These are phyloP conservation scores for Limnephilus auricula DNA, from an alignment of 2,888 invertebrate genomes.

Conservation along the genomic window DNA sequence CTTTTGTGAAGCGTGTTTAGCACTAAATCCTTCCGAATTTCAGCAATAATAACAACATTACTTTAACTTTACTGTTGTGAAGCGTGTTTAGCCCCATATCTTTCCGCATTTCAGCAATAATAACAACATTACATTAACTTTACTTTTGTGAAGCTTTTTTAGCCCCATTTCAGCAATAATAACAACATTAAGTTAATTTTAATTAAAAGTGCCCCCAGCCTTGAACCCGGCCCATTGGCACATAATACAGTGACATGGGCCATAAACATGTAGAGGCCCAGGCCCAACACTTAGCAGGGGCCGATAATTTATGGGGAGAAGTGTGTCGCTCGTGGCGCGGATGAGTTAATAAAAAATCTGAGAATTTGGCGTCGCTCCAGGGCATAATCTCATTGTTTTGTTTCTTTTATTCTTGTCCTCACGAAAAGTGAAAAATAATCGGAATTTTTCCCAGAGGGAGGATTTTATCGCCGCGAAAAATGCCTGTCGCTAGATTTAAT, in stretches of 20 bases:
- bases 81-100: too few relatives aligned
- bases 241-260: neutral
- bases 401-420: conserved; percentile 49
- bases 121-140: too few relatives aligned
- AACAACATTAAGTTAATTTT: too few relatives aligned
- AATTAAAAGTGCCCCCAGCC: neutral
- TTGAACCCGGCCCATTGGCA: neutral
- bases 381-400: conserved; percentile 58
- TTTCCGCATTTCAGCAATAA: too few relatives aligned
- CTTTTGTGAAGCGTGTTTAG: too few relatives aligned
- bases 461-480: conserved; percentile 26
- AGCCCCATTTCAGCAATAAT: too few relatives aligned
- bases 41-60: too few relatives aligned
- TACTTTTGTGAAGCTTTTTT: too few relatives aligned
- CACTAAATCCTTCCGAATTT: too few relatives aligned
- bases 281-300: neutral
- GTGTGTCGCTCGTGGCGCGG: neutral
- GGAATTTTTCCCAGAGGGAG: conserved; percentile 5
- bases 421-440: conserved; percentile 36
- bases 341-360: conserved; percentile 48
- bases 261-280: neutral
- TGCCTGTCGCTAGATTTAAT: conserved; percentile 10
- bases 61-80: neutral
- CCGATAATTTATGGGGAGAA: neutral
- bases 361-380: conserved; percentile 55